Base-by-base conservation (phyloP, 1,140 invertebrate genomes). In the Drosophila littoralis region DNA sequence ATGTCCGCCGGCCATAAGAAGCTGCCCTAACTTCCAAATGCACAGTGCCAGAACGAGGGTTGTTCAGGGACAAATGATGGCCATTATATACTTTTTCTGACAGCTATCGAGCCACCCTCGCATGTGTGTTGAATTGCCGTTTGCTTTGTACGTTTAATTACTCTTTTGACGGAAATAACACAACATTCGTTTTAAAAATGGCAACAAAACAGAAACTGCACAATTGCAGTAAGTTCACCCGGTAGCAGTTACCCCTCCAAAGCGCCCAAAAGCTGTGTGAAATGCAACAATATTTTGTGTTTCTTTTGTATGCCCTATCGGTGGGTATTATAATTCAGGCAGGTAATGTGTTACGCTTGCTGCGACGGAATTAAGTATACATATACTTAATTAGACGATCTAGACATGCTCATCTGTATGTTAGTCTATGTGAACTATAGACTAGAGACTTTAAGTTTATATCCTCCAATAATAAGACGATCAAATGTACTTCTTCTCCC, bases 151-250 rank as follows among this genome's bases (percentile, higher is more conserved):
- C 73, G 77, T 88, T 84, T 88, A 88, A 88, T 88, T 88, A 89
- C 84, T 88, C 84, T 84, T 88, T 89, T 88, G 84, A 89, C 80
- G 84, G 77, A 88, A 88, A 88, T 84, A 89, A 84, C 84, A 89
- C 80, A 88, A 81, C 77, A 78, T 89, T 88, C 84, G 57, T 88
- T 77, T 80, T 89, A 61, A 73, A 70, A 79, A 61, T 76, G 65
- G 71, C 64, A 43, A 76, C 67, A 76, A 79, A 72, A 76, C 72
- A 72, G 60, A 63, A 85, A 76, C 63, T 69, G 66, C 60, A 70
- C 42, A 73, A 66, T 67, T 73, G 69, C 70, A 60, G 63, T 8
- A 36, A 36, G 35, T 45, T 65, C 42, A 38, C 48, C 48, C 42
- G n/a, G 13, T 33, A 13, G 38, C 42, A 59, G 12, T 35, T 6